phyloP scores from a whole-genome alignment of 2,888 invertebrate genomes.

The Caenorhabditis japonica region DNA sequence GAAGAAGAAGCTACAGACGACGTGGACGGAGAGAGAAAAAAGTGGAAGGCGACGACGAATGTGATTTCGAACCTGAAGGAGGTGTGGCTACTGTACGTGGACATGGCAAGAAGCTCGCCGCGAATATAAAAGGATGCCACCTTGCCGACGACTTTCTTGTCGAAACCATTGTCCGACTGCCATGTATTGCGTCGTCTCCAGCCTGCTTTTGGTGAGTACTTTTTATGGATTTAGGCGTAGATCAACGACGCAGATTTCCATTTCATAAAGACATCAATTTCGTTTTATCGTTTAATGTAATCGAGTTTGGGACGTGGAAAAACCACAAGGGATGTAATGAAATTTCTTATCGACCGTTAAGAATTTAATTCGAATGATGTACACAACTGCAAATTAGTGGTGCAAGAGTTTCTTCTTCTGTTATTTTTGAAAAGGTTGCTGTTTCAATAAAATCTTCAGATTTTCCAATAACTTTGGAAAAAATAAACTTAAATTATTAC shows the following conservation, averaged over 20 bases:
- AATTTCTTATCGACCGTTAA: too few species aligned
- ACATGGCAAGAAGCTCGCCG: conserved; percentile 30
- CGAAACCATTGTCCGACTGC: conserved; percentile 27
- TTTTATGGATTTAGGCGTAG: conserved; percentile 13
- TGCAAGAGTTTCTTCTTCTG: too few species aligned
- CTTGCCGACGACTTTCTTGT: conserved; percentile 45
- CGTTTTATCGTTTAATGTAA: conserved; percentile 9
- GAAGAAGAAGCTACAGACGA: conserved; percentile 9
- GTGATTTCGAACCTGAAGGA: conserved; percentile 52
- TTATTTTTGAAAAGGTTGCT: too few species aligned
- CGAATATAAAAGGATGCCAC: conserved; percentile 27
- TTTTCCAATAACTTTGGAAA: too few species aligned
- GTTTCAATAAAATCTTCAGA: too few species aligned
- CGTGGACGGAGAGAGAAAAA: neutral
- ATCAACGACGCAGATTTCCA: conserved; percentile 20
- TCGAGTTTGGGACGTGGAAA: conserved; percentile 23
- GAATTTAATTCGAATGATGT: too few species aligned
- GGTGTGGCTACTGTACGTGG: conserved; percentile 51
- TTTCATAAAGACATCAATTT: neutral
- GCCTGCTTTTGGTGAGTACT: conserved; percentile 39
- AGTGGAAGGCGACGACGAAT: conserved; percentile 32
- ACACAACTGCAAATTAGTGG: too few species aligned
- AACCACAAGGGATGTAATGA: too few species aligned
- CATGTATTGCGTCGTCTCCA: conserved; percentile 34
- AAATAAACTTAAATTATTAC: too few species aligned